Evolutionary conservation across 2,888 invertebrate species (phyloP), one percentile per base, ranked within the genome.

Genomic region (Lycocerus yunnanus): DNA sequence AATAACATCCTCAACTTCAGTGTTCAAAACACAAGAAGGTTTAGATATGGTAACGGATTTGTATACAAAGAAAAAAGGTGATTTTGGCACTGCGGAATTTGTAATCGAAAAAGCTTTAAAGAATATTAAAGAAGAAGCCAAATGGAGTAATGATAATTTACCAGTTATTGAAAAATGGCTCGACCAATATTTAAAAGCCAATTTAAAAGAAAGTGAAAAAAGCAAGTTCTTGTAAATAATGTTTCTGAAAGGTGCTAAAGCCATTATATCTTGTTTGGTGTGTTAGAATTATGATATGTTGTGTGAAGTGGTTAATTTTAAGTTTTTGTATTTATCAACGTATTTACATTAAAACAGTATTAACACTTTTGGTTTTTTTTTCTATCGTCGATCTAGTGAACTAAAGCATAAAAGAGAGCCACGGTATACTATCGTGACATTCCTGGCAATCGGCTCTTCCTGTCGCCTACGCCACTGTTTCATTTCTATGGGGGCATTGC

Each of bases 131-230:
- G 93, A 93, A 81, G 94, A 94, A 83, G 91, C 92, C 0, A 90
- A 91, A 81, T 95, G 95, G 95, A 93, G 93, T 43, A 90, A 92
- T 69, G 92, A 92, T 69, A 94, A 94, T 83, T 84, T 94, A 4
- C 94, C 94, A 0, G 91, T 92, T 0, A 93, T 95, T 59, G 92
- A 93, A 76, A 87, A 88, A 10, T 95, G 95, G 95, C 86, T 95
- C 2, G 91, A 92, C 74, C 82, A 88, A 11, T 91, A 90, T 84
- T 83, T 91, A 69, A 81, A 82, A 74, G 79, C 78, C 15, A 85
- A 86, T 78, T 66, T 15, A 63, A 43, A 63, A n/a, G 67, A 68
- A 15, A 65, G 15, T 69, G 70, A 73, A 59, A 66, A 69, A 63
- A 71, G 61, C 15, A 73, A 76, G 20, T 76, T 76, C 66, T 66